Evolutionary conservation across 2,888 invertebrate species (phyloP).

Genomic region (Torymus auratus): DNA sequence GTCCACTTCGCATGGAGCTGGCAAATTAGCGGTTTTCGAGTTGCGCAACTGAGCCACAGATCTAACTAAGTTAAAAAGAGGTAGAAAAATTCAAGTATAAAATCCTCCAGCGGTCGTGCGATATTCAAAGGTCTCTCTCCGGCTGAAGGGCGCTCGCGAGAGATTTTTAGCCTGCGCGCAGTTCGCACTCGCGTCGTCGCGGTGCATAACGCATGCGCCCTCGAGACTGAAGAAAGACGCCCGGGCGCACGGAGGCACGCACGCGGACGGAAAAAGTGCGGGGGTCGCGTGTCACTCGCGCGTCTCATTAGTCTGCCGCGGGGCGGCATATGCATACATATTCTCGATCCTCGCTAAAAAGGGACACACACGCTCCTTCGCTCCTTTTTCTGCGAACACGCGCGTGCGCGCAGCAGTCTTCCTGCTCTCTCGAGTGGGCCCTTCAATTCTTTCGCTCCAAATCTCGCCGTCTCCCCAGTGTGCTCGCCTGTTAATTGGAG

Average conservation of each 20-base stretch:
- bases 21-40: no score
- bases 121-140: conserved; percentile 9
- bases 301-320: conserved; percentile 51
- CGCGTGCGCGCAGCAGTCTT: not conserved
- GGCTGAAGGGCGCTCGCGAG: conserved; percentile 5
- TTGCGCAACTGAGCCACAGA: no score
- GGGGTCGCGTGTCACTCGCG: conserved; percentile 52
- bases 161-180: not conserved
- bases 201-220: conserved; percentile 23
- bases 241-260: not conserved
- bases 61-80: not conserved
- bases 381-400: conserved; percentile 16
- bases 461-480: conserved; percentile 63
- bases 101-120: not conserved
- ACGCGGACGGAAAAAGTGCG: not conserved
- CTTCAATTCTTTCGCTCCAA: conserved; percentile 75
- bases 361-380: conserved; percentile 16
- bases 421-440: conserved; percentile 59
- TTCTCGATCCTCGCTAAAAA: conserved; percentile 54
- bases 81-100: not conserved
- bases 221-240: not conserved
- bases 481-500: conserved; percentile 74
- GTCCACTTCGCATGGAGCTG: no score
- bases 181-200: not conserved
- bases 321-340: conserved; percentile 2